A percentile compares a stretch with the other conserved stretches of the same genome.
Conservation (phyloP, 2,888 invertebrate genomes). For the Drosophila mettleri region DNA sequence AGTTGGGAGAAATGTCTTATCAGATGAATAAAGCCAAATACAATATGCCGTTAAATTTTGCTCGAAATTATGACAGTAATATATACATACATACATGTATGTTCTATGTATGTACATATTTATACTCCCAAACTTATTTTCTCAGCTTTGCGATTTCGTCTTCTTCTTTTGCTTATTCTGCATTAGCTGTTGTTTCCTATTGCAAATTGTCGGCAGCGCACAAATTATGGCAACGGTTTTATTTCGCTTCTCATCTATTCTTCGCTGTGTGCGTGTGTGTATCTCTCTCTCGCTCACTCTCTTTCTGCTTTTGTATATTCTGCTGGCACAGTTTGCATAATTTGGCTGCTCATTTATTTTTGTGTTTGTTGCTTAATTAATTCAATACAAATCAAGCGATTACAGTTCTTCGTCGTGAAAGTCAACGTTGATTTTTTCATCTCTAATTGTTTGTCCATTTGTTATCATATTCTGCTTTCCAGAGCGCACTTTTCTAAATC, state of each 20-base stretch:
- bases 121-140: too few species aligned
- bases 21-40: slow-evolving; percentile 6
- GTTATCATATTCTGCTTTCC: slow-evolving; percentile 44
- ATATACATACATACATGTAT: not conserved
- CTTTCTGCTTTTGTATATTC: too few species aligned
- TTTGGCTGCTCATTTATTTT: slow-evolving; percentile 8
- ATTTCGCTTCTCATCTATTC: slow-evolving; percentile 9
- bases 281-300: not conserved
- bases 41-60: slow-evolving; percentile 21
- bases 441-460: slow-evolving; percentile 35
- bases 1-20: slow-evolving; percentile 26
- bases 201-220: slow-evolving; percentile 28
- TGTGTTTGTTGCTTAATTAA: slow-evolving; percentile 43
- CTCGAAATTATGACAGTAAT: slow-evolving; percentile 16
- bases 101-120: too few species aligned
- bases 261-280: not conserved
- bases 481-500: slow-evolving; percentile 51
- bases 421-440: slow-evolving; percentile 42
- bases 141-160: not conserved
- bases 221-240: slow-evolving; percentile 49
- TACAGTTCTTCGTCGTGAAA: slow-evolving; percentile 61
- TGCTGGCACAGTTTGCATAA: slow-evolving; percentile 42
- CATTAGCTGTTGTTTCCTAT: slow-evolving; percentile 15
- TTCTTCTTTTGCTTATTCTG: not conserved
- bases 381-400: slow-evolving; percentile 30